Base-by-base conservation (phyloP, 2,797 vertebrate genomes). In the Enteromius trimaculatus region DNA sequence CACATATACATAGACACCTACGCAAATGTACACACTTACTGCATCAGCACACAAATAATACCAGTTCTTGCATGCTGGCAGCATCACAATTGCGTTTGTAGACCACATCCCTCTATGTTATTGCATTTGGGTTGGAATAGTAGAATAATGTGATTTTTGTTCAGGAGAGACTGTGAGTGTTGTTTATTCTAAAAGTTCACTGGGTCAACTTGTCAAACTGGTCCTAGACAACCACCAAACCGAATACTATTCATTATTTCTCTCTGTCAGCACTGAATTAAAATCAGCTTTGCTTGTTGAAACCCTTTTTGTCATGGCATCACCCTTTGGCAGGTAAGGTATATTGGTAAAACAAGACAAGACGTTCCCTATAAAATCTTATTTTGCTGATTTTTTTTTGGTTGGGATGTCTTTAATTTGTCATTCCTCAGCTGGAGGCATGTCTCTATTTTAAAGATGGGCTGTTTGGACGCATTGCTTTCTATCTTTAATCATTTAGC, bases 1-100 rank as follows among this genome's bases (percentile, higher is more conserved):
- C 82, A 82, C 81, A 42, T 55, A 85, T 82, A 62, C 82, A 85
- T 76, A 83, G 65, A 83, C 34, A 64, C 58, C 21, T 66, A 82
- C 60, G 17, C 68, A 82, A 47, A 58, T 71, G 8, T 31, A 81
- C 62, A 83, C 65, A 66, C 29, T 70, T 26, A 75, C 81, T 79
- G 16, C 70, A 70, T 77, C 60, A 66, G 58, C 71, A 37, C 14
- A 68, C 71, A 31, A 58, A 53, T 72, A 49, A 64, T 53, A 58
- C 26, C n/a, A 9, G 37, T 42, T 51, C 17, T 53, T 34, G 53
- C 42, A 26, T 16, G 26, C 60, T 82, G 23, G 62, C 62, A 23
- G 31, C 26, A 49, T 70, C 26, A 34, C 37, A 77, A 70, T 31
- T 75, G 44, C 16, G 74, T 75, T 82, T 69, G 51, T 47, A 58